A percentile compares a stretch with the other conserved stretches of the same genome.
These are phyloP conservation scores for Cheiracanthium punctorium DNA, from an alignment of 2,888 invertebrate genomes.

Conservation along the genomic window DNA sequence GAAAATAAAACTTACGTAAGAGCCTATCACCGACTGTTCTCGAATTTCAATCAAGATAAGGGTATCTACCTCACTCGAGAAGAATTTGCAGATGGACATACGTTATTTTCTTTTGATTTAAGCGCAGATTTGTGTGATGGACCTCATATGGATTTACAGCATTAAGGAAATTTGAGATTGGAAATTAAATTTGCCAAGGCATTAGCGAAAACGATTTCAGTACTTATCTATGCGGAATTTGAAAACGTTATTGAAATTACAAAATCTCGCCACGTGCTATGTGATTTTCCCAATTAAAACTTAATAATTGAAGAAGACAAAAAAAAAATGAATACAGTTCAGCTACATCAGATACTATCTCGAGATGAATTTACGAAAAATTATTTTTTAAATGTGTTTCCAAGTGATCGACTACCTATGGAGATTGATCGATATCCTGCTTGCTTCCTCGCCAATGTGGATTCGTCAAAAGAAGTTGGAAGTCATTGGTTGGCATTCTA, in stretches of 20 bases:
- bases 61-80: conserved; percentile 64
- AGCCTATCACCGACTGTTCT: conserved; percentile 73
- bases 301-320: too few species aligned
- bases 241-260: conserved; percentile 25
- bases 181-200: conserved; percentile 4
- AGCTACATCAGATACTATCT: not conserved
- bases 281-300: conserved; percentile 13
- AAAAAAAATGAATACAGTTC: not conserved
- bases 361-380: not conserved
- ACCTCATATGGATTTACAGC: not conserved
- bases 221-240: conserved; percentile 15
- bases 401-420: not conserved
- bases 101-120: not conserved
- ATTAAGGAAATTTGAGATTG: not conserved
- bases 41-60: conserved; percentile 71
- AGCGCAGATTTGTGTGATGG: conserved; percentile 8
- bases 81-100: not conserved
- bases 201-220: not conserved
- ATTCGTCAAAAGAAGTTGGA: conserved; percentile 16
- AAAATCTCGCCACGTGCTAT: conserved; percentile 5
- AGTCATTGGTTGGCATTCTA: conserved; percentile 60
- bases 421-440: not conserved
- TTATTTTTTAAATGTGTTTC: not conserved
- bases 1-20: conserved; percentile 54
- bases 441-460: conserved; percentile 34